phyloP scores from a whole-genome alignment of 2,113 vertebrate genomes.

The Mungos mungo region DNA sequence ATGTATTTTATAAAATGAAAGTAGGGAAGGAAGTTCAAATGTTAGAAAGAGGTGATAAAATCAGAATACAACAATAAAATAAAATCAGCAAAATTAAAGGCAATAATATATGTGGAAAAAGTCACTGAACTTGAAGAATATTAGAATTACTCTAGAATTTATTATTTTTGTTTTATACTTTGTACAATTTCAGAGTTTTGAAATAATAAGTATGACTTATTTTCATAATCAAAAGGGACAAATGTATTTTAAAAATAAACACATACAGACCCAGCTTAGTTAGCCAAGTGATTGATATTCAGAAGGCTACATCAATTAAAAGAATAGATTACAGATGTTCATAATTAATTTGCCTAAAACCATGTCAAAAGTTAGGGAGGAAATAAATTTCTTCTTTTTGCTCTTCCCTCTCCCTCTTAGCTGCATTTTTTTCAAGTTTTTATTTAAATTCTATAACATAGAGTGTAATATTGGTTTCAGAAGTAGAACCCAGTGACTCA shows the following conservation, averaged over 20 bases:
- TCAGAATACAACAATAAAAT: not conserved
- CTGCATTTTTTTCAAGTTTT: not conserved
- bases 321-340: not conserved
- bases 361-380: not conserved
- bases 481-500: too few species aligned
- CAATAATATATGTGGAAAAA: not conserved
- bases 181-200: not conserved
- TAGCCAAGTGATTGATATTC: not conserved
- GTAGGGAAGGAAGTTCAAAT: not conserved
- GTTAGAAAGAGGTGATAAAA: not conserved
- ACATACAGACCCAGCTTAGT: not conserved
- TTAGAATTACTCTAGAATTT: not conserved
- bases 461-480: too few species aligned
- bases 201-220: conserved; percentile 2
- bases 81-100: not conserved
- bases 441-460: too few species aligned
- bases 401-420: not conserved
- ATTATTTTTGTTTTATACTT: not conserved
- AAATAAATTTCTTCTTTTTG: not conserved
- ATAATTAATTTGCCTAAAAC: conserved; percentile 22
- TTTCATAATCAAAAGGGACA: not conserved
- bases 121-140: not conserved
- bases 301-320: not conserved
- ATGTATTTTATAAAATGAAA: conserved; percentile 39
- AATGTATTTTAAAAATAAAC: not conserved